Evolutionary conservation across 2,113 vertebrate genomes (phyloP).

Genomic region (Oplegnathus fasciatus): DNA sequence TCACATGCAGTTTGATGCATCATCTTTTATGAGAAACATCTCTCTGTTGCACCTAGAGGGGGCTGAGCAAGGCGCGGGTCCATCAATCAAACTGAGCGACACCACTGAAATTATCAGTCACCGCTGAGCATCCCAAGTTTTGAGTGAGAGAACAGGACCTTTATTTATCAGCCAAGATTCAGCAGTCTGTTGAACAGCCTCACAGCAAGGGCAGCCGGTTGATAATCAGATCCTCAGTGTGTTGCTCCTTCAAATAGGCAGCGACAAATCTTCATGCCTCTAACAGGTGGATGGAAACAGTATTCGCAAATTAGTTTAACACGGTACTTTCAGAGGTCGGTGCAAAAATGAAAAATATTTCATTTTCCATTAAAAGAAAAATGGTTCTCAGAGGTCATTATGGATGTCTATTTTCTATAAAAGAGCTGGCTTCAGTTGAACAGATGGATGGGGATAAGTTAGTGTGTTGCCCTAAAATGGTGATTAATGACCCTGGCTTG

Average conservation of each 20-base stretch:
- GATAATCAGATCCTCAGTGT: conserved; percentile 70
- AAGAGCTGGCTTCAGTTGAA: conserved; percentile 21
- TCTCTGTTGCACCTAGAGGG: conserved; percentile 58
- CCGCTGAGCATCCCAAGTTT: conserved; percentile 61
- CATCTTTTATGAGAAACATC: conserved; percentile 75
- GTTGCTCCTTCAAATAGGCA: conserved; percentile 42
- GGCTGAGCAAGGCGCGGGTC: conserved; percentile 40
- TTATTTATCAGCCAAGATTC: conserved; percentile 73
- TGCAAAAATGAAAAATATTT: not conserved
- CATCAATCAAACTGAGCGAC: conserved; percentile 81
- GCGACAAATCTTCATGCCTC: conserved; percentile 23
- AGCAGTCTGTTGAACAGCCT: conserved; percentile 54
- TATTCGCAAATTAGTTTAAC: conserved; percentile 18
- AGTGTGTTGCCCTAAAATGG: conserved; percentile 66
- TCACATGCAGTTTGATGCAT: conserved; percentile 72
- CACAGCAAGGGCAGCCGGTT: conserved; percentile 54
- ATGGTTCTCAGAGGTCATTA: conserved; percentile 7
- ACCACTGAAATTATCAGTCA: conserved; percentile 73
- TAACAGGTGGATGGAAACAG: conserved; percentile 51
- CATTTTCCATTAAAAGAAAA: conserved; percentile 14
- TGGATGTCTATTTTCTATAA: conserved; percentile 21
- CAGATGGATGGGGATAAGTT: conserved; percentile 79
- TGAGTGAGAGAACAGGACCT: conserved; percentile 58
- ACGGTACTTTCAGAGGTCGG: not conserved
- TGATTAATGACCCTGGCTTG: conserved; percentile 74